These are phyloP conservation scores for Capitulum mitella DNA, from an alignment of 2,888 invertebrate species.

Conservation along the genomic window DNA sequence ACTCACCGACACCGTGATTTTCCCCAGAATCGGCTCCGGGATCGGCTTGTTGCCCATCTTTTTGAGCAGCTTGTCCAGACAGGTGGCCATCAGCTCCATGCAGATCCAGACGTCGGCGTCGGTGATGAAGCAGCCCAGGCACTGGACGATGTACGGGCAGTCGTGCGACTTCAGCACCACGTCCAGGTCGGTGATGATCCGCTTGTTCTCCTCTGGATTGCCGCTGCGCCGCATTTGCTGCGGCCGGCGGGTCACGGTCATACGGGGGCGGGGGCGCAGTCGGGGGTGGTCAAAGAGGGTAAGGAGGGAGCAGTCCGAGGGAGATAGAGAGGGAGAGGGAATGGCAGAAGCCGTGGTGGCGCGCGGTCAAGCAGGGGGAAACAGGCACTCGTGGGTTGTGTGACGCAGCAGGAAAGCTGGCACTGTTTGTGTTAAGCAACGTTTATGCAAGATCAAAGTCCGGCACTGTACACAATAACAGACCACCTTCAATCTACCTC, in stretches of 20 bases:
- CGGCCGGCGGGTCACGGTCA: conserved; percentile 28
- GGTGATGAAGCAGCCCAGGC: conserved; percentile 94
- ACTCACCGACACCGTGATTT: conserved; percentile 90
- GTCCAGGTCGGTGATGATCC: conserved; percentile 97
- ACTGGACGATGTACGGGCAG: conserved; percentile 94
- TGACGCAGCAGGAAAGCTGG: too few species aligned
- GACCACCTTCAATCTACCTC: background rate
- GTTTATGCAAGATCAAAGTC: background rate
- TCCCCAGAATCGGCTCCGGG: conserved; percentile 91
- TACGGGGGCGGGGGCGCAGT: background rate
- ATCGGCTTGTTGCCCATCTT: conserved; percentile 69
- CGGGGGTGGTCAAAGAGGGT: background rate
- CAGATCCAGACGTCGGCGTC: conserved; percentile 99
- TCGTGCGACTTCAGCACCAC: conserved; percentile 96
- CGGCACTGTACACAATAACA: background rate
- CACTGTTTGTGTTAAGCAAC: too few species aligned
- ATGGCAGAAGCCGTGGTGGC: background rate
- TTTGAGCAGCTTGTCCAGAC: conserved; percentile 93
- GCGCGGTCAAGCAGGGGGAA: too few species aligned
- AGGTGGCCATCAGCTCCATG: conserved; percentile 99
- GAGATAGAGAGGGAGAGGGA: background rate
- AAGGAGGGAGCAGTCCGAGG: background rate
- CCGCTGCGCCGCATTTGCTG: conserved; percentile 96
- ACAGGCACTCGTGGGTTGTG: too few species aligned
- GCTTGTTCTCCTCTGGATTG: conserved; percentile 92